Evolutionary conservation across 2,797 vertebrate genomes (phyloP).

Genomic region (Enteromius afrohamiltoni): DNA sequence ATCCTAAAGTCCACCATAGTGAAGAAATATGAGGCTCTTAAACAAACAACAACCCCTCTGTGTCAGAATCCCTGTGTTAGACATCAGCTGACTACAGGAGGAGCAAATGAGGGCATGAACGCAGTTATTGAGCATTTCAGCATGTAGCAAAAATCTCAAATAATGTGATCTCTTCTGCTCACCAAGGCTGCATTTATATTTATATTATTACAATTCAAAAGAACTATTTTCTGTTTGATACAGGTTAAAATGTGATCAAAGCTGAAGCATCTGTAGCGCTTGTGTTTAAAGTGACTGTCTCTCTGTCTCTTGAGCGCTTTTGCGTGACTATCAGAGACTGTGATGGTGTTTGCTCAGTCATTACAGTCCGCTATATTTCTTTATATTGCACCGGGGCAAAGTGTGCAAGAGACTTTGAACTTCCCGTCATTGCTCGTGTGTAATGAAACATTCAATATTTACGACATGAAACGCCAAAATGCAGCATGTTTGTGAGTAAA

Average conservation of each 20-base stretch:
- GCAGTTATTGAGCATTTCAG: background rate
- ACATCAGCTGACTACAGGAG: background rate
- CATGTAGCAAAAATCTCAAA: background rate
- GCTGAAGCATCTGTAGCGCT: no score
- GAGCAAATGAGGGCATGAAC: background rate
- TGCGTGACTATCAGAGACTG: background rate
- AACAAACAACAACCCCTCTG: background rate
- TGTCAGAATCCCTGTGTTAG: background rate
- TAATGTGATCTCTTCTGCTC: background rate
- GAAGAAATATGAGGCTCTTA: background rate
- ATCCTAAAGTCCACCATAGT: background rate
- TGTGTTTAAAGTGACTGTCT: background rate
- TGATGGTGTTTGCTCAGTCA: background rate
- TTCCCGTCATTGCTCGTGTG: background rate
- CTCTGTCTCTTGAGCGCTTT: background rate
- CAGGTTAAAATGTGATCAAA: background rate
- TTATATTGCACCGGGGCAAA: background rate
- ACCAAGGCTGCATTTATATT: background rate
- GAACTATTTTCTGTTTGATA: background rate
- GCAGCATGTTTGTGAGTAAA: background rate
- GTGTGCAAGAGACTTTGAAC: constrained; percentile 16
- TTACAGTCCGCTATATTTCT: background rate
- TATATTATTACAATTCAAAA: background rate
- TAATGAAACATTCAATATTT: background rate
- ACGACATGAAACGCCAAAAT: background rate